A percentile compares a stretch with the other conserved stretches of the same genome.
Evolutionary conservation across 2,113 vertebrate species (phyloP).

Genomic region (Chaetodon trifascialis): DNA sequence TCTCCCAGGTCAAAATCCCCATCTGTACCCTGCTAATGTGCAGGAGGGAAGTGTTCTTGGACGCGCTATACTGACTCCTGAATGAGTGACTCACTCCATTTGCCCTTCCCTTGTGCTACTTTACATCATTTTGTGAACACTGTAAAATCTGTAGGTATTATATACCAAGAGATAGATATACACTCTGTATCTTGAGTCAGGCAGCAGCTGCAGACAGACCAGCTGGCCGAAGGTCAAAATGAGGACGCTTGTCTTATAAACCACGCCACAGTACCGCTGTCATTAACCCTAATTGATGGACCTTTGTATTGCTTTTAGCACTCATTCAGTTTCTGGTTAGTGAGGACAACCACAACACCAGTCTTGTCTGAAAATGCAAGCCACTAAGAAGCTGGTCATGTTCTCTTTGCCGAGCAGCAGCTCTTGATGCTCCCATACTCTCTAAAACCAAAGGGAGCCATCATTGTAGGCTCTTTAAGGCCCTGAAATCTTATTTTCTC

Average conservation of each 20-base stretch:
- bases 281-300: conserved; percentile 3
- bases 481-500: not conserved
- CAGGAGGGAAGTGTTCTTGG: conserved; percentile 15
- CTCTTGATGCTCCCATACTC: not conserved
- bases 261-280: not conserved
- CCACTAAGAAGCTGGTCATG: not conserved
- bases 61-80: not conserved
- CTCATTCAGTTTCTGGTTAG: conserved; percentile 9
- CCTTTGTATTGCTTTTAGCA: conserved; percentile 12
- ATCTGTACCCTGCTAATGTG: conserved; percentile 41
- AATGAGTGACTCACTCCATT: conserved; percentile 22
- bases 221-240: conserved; percentile 1
- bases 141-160: not conserved
- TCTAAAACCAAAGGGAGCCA: not conserved
- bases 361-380: conserved; percentile 2
- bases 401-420: conserved; percentile 12
- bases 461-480: not conserved
- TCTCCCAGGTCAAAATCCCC: conserved; percentile 40
- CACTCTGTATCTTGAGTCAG: not conserved
- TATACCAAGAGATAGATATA: not conserved
- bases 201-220: conserved; percentile 5
- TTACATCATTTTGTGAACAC: conserved; percentile 30
- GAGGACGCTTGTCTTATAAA: not conserved
- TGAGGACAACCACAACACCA: conserved; percentile 9
- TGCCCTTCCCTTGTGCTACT: conserved; percentile 24